phyloP scores from a whole-genome alignment of 2,888 invertebrate genomes.

The Cheilosia urbana region DNA sequence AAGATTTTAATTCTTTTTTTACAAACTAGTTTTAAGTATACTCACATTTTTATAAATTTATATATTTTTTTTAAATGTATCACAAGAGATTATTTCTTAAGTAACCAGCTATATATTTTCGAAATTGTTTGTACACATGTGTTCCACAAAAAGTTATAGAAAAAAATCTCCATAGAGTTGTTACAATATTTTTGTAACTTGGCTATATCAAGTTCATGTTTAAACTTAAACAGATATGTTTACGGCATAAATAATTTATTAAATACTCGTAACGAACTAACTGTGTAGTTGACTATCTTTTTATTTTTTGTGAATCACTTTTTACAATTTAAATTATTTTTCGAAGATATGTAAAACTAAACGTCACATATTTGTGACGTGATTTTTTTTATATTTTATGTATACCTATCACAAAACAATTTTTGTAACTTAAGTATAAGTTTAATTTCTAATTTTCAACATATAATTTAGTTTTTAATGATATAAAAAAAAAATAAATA shows the following conservation, averaged over 20 bases:
- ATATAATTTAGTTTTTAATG: slow-evolving; percentile 29
- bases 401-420: background rate
- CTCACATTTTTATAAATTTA: background rate
- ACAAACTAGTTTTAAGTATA: slow-evolving; percentile 21
- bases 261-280: too few relatives aligned
- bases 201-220: too few relatives aligned
- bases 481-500: slow-evolving; percentile 52
- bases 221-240: too few relatives aligned
- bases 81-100: slow-evolving; percentile 2
- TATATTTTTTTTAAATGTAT: background rate
- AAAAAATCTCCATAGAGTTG: too few relatives aligned
- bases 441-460: slow-evolving; percentile 22
- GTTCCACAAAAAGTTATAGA: too few relatives aligned
- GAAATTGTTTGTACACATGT: too few relatives aligned
- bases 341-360: too few relatives aligned
- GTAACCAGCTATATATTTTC: slow-evolving; percentile 3
- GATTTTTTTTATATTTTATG: background rate
- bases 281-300: background rate
- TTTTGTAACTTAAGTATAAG: slow-evolving; percentile 10
- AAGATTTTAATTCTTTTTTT: slow-evolving; percentile 22
- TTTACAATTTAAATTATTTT: too few relatives aligned
- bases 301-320: too few relatives aligned
- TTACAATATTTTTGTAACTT: too few relatives aligned
- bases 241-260: too few relatives aligned
- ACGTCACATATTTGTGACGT: background rate